A percentile compares a stretch with the other conserved stretches of the same genome.
Conservation (phyloP, 2,113 vertebrate genomes). For the Scomber scombrus region DNA sequence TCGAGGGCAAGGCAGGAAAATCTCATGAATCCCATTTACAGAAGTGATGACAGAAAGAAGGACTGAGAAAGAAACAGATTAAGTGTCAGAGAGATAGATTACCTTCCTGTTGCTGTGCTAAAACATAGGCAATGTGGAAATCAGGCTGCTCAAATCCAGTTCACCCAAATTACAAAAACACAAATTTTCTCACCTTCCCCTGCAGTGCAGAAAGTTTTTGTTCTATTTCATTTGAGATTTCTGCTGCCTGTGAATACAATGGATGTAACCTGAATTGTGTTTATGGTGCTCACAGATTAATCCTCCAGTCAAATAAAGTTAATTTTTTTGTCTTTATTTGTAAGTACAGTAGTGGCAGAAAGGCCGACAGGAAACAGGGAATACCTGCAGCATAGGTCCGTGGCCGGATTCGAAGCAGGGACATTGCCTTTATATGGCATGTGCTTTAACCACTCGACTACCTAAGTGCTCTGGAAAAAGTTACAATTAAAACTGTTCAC, state of each 20-base stretch:
- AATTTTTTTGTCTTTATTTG: too few relatives aligned
- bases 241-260: background rate
- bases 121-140: background rate
- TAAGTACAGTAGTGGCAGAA: too few relatives aligned
- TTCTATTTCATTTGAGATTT: background rate
- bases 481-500: background rate
- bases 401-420: too few relatives aligned
- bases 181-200: background rate
- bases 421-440: too few relatives aligned
- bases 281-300: background rate
- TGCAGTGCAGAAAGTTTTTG: background rate
- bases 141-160: background rate
- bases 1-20: constrained; percentile 14
- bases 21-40: constrained; percentile 55
- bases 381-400: too few relatives aligned
- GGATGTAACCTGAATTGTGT: background rate
- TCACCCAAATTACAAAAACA: background rate
- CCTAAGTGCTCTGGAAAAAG: too few relatives aligned
- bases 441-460: too few relatives aligned
- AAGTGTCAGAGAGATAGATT: constrained; percentile 18
- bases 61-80: constrained; percentile 40
- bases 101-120: constrained; percentile 25
- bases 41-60: constrained; percentile 54
- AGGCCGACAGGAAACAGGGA: too few relatives aligned
- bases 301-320: too few relatives aligned